A percentile compares a stretch with the other conserved stretches of the same genome.
Evolutionary conservation across 1,140 invertebrate species (phyloP).

Genomic region (Teleogryllus occipitalis): DNA sequence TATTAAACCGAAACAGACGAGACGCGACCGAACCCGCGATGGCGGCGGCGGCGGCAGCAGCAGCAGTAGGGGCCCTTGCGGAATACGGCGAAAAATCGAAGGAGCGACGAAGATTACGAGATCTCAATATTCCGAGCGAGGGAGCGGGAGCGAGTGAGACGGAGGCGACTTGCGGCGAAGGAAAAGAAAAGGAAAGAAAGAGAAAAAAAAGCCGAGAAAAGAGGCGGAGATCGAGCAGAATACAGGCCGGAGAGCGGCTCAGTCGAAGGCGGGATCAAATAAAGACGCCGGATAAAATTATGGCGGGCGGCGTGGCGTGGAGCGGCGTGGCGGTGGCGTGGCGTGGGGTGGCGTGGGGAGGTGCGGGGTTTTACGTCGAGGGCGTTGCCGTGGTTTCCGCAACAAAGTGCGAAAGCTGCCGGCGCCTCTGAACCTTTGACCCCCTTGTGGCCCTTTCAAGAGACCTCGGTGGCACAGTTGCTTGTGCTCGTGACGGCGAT

Average conservation of each 20-base stretch:
- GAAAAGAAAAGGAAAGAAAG: background rate
- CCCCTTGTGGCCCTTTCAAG: too few relatives aligned
- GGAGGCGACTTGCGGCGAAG: too few relatives aligned
- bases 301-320: too few relatives aligned
- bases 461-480: too few relatives aligned
- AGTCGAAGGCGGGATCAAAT: background rate
- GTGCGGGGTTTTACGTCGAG: too few relatives aligned
- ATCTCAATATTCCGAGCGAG: background rate
- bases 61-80: background rate
- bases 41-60: background rate
- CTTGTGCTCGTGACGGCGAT: too few relatives aligned
- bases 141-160: background rate
- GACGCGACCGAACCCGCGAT: background rate
- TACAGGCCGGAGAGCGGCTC: background rate
- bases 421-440: too few relatives aligned
- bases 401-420: background rate
- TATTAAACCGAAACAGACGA: conserved; percentile 1
- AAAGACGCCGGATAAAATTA: background rate
- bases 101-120: background rate
- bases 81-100: background rate
- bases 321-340: too few relatives aligned
- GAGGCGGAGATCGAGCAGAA: background rate
- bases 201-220: background rate
- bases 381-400: background rate
- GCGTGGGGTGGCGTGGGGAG: too few relatives aligned